Evolutionary conservation across 2,113 vertebrate genomes (phyloP).

Genomic region (Odocoileus hemionus): DNA sequence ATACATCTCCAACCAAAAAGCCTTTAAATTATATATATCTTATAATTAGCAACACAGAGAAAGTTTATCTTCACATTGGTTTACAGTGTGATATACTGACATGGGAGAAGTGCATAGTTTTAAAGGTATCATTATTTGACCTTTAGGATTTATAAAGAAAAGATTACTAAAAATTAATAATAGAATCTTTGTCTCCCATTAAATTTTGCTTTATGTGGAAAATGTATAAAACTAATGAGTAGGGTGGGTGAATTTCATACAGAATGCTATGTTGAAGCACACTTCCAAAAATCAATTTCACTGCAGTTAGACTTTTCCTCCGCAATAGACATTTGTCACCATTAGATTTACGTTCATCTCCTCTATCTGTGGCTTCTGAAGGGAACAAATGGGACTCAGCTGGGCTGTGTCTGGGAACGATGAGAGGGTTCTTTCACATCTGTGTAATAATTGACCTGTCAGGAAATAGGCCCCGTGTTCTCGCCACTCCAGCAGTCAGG

Average conservation of each 20-base stretch:
- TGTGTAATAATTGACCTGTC: constrained; percentile 94
- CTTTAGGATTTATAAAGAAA: constrained; percentile 21
- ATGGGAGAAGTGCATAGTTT: neutral
- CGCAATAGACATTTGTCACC: constrained; percentile 83
- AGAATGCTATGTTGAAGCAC: constrained; percentile 51
- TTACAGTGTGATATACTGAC: neutral
- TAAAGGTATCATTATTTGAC: neutral
- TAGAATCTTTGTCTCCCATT: accelerated
- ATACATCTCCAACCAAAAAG: constrained; percentile 34
- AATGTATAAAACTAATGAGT: neutral
- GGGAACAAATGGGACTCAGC: constrained; percentile 80
- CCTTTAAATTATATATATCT: neutral
- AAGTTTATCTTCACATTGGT: neutral
- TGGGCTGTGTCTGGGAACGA: constrained; percentile 80
- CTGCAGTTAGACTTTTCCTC: constrained; percentile 77
- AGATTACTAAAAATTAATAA: neutral
- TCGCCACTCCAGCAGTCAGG: constrained; percentile 79
- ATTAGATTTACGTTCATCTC: constrained; percentile 83
- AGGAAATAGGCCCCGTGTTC: constrained; percentile 82
- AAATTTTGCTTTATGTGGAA: constrained; percentile 29
- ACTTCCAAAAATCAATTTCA: constrained; percentile 74
- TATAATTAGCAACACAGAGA: neutral
- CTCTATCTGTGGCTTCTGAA: constrained; percentile 81
- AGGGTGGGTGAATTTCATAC: neutral
- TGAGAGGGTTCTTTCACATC: constrained; percentile 81